Conservation (phyloP, 2,797 vertebrate species). For the Pelodytes ibericus region DNA sequence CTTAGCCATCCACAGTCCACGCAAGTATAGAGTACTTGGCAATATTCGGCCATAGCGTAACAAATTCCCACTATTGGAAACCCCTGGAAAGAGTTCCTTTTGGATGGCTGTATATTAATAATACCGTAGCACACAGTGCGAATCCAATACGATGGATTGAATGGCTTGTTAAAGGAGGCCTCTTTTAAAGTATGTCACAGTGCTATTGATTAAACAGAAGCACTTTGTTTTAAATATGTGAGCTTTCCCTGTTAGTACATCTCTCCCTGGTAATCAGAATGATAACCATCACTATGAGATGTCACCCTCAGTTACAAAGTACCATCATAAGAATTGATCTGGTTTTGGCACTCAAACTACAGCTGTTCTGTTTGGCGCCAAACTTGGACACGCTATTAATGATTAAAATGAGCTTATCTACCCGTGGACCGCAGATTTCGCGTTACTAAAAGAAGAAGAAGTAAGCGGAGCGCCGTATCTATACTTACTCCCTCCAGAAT, state of each 20-base stretch:
- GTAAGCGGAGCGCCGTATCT: slow-evolving; percentile 75
- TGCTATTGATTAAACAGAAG: slow-evolving; percentile 78
- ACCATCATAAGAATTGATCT: slow-evolving; percentile 97
- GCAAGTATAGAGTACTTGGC: no score
- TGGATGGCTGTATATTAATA: neutral
- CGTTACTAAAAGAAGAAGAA: slow-evolving; percentile 72
- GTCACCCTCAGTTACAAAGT: slow-evolving; percentile 89
- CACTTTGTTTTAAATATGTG: slow-evolving; percentile 83
- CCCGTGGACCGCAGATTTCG: slow-evolving; percentile 61
- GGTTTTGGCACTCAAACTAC: slow-evolving; percentile 68
- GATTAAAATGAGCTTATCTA: slow-evolving; percentile 64
- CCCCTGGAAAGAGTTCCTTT: neutral
- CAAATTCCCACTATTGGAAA: no score
- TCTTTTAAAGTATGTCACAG: slow-evolving; percentile 75
- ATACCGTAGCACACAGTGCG: neutral
- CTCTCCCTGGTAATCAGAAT: slow-evolving; percentile 88
- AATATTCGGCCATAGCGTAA: no score
- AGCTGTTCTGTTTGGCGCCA: slow-evolving; percentile 55
- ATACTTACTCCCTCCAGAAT: slow-evolving; percentile 74
- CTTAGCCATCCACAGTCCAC: no score
- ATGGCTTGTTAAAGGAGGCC: slow-evolving; percentile 56
- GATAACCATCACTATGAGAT: slow-evolving; percentile 85
- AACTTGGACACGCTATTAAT: slow-evolving; percentile 58
- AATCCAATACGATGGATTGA: slow-evolving; percentile 10
- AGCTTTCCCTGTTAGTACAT: slow-evolving; percentile 84